Percentiles rank a stretch among this genome's conserved stretches.
Evolutionary conservation across 2,113 vertebrate species (phyloP).

Genomic region (Parus major): DNA sequence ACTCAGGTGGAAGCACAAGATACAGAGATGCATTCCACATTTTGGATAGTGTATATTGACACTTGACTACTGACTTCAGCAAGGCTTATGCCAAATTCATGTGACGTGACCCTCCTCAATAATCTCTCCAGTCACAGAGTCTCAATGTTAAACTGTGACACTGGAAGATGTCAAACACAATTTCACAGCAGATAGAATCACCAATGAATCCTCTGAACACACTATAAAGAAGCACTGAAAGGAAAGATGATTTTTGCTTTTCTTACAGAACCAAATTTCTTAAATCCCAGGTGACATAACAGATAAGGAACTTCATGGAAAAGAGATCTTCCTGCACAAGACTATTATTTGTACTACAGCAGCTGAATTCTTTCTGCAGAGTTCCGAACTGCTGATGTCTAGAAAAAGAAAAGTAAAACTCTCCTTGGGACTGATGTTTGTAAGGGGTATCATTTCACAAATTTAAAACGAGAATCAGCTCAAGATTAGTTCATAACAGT

Average conservation of each 20-base stretch:
- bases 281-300: background rate
- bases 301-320: background rate
- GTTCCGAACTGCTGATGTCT: background rate
- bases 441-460: background rate
- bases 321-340: background rate
- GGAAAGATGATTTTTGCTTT: background rate
- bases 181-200: background rate
- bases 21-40: background rate
- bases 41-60: background rate
- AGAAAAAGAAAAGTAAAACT: background rate
- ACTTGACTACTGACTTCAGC: background rate
- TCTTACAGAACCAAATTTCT: background rate
- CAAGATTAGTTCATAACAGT: background rate
- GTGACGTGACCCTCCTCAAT: background rate
- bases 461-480: background rate
- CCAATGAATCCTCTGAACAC: background rate
- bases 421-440: background rate
- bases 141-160: background rate
- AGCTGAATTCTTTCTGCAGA: background rate
- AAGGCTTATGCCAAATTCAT: background rate
- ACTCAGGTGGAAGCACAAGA: background rate
- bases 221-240: background rate
- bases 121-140: background rate
- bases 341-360: background rate
- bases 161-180: background rate